A percentile compares a stretch with the other conserved stretches of the same genome.
phyloP scores from a whole-genome alignment of 2,113 vertebrate species.

The Psophia crepitans region DNA sequence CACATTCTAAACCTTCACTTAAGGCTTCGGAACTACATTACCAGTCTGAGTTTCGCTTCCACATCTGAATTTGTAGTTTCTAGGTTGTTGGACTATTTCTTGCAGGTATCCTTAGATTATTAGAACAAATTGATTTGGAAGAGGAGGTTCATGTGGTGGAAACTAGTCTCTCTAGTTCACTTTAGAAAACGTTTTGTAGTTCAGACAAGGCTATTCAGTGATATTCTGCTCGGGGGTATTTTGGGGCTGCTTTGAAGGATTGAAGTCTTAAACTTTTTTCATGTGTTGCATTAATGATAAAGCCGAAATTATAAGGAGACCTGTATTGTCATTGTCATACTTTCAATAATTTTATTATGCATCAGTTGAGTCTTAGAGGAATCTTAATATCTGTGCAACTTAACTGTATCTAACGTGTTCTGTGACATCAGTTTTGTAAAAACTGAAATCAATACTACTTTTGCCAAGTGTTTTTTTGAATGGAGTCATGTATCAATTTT shows the following conservation, averaged over 20 bases:
- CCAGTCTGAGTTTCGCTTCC: not conserved
- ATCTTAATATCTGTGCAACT: not conserved
- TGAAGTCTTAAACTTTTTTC: no score
- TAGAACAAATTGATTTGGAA: not conserved
- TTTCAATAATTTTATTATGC: not conserved
- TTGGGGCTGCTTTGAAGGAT: not conserved
- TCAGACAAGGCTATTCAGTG: not conserved
- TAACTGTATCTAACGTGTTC: not conserved
- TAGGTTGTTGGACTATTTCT: not conserved
- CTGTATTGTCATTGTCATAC: not conserved
- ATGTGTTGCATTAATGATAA: not conserved
- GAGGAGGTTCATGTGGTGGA: not conserved
- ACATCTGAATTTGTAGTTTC: not conserved
- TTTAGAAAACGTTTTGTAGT: not conserved
- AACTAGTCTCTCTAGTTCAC: not conserved
- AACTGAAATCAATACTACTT: not conserved
- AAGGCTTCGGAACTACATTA: not conserved
- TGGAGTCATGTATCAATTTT: not conserved
- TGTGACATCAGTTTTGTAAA: not conserved
- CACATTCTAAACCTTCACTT: not conserved
- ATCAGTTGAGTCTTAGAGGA: not conserved
- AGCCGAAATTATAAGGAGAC: not conserved
- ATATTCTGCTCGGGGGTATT: fast-evolving
- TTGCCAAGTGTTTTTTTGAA: not conserved
- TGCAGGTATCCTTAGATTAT: not conserved